These are phyloP conservation scores for Odiellus spinosus DNA, from an alignment of 2,888 invertebrate genomes.

Conservation along the genomic window DNA sequence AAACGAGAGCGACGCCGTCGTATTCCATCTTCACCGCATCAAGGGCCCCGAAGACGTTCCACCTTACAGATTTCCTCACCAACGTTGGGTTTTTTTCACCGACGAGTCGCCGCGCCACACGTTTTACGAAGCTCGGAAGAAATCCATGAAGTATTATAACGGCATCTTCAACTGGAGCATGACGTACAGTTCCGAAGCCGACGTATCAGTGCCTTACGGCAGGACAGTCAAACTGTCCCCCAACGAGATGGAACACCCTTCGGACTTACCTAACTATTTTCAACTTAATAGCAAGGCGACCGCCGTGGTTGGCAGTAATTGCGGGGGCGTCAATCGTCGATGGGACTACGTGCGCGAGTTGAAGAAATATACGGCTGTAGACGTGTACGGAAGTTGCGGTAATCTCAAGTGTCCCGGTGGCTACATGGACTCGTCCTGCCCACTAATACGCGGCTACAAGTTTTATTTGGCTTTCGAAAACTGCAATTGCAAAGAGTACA, in stretches of 20 bases:
- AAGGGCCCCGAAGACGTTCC: slow-evolving; percentile 38
- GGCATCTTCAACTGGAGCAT: slow-evolving; percentile 41
- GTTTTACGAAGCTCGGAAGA: slow-evolving; percentile 33
- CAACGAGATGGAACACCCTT: not conserved
- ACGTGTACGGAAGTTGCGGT: slow-evolving; percentile 28
- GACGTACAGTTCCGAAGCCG: slow-evolving; percentile 36
- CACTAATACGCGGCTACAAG: slow-evolving; percentile 39
- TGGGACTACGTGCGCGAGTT: slow-evolving; percentile 26
- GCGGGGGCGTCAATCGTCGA: slow-evolving; percentile 24
- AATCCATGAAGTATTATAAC: slow-evolving; percentile 35
- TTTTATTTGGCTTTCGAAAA: slow-evolving; percentile 57
- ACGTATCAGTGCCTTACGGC: slow-evolving; percentile 33
- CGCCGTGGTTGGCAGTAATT: slow-evolving; percentile 24
- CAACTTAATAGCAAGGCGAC: slow-evolving; percentile 12
- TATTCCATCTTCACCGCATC: slow-evolving; percentile 42
- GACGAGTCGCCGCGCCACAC: slow-evolving; percentile 49
- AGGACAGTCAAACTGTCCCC: slow-evolving; percentile 13
- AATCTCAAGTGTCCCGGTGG: slow-evolving; percentile 44
- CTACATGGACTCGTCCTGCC: slow-evolving; percentile 43
- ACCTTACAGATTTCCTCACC: slow-evolving; percentile 31
- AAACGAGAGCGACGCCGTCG: slow-evolving; percentile 44
- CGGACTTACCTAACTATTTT: slow-evolving; percentile 4
- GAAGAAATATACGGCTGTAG: slow-evolving; percentile 25
- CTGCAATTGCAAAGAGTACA: slow-evolving; percentile 48
- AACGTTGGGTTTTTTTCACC: slow-evolving; percentile 52